Conservation (phyloP, 2,888 invertebrate genomes). For the Dyspetes luteomarginatus region DNA sequence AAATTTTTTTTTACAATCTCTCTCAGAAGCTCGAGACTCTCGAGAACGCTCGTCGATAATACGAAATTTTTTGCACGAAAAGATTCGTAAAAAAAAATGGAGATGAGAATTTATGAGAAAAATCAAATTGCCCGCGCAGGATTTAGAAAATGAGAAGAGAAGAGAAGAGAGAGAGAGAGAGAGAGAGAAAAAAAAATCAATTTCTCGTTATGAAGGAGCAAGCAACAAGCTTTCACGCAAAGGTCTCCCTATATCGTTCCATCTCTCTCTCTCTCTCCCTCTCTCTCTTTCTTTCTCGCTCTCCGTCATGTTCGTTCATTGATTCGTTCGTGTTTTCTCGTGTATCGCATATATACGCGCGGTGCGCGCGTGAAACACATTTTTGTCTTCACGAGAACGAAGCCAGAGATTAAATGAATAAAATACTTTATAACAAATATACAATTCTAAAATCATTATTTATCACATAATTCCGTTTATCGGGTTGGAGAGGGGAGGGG, state of each 20-base stretch:
- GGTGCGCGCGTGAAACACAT: slow-evolving; percentile 4
- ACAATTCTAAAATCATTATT: background rate
- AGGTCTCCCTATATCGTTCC: slow-evolving; percentile 10
- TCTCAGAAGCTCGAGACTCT: background rate
- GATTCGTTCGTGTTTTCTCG: slow-evolving; percentile 55
- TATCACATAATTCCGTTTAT: background rate
- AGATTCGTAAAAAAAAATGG: no score
- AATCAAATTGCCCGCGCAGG: background rate
- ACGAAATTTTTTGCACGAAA: no score
- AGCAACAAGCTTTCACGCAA: slow-evolving; percentile 64
- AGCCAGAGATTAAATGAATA: slow-evolving; percentile 5
- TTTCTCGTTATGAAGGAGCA: slow-evolving; percentile 18
- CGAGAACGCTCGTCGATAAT: no score
- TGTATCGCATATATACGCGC: slow-evolving; percentile 30
- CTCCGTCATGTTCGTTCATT: slow-evolving; percentile 54
- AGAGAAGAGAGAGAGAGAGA: slow-evolving; percentile 33
- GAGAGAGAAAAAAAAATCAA: slow-evolving; percentile 53
- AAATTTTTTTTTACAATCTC: background rate
- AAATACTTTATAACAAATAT: background rate
- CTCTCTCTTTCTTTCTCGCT: slow-evolving; percentile 38
- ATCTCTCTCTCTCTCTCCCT: slow-evolving; percentile 13
- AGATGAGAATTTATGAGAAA: background rate
- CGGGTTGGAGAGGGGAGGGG: no score
- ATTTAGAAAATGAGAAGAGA: slow-evolving; percentile 1
- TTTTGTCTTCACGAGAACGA: slow-evolving; percentile 1